Evolutionary conservation across 2,888 invertebrate genomes (phyloP), one percentile per base, ranked within the genome.

Genomic region (Allacma fusca): DNA sequence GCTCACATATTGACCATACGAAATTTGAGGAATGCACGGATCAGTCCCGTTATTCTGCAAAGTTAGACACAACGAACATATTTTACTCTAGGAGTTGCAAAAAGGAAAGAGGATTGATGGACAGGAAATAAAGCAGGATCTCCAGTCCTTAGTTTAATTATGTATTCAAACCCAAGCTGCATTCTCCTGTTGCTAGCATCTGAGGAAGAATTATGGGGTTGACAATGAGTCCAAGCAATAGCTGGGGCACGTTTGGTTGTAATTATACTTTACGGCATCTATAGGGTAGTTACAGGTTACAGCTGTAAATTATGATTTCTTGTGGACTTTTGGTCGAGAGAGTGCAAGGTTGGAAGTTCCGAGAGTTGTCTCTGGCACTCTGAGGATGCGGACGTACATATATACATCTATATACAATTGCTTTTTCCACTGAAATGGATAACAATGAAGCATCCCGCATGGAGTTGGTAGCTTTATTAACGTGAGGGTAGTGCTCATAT

Each of bases 381-480:
- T 65, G 23, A 26, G 28, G 1, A 26, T 65, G 24, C 26, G 16
- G 1, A 65, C 19, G n/a, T 65, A 65, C 24, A 13, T 62, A 16
- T 4, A 65, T 62, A 62, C 59, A 19, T 24, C 19, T 65, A 19
- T 65, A 29, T 65, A 1, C 29, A 64, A 13, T 23, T 40, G 13
- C 7, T 5, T n/a, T 50, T 50, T 16, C n/a, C 50, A 24, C 26
- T 26, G 28, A n/a, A 65, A n/a, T 40, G 44, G 44, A 70, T 43
- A 71, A 71, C 71, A 71, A 71, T 71, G 57, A 57, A 57, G 57
- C 19, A 57, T 57, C 71, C 71, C 57, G 71, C 71, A 23, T 73
- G 50, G 50, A 75, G 43, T 67, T 64, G 67, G 75, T 44, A 67
- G 67, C 65, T 65, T 75, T 75, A 75, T 67, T 75, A 69, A 76